Percentiles rank a stretch among this genome's conserved stretches.
phyloP scores from a whole-genome alignment of 2,797 vertebrate species.

The Pipistrellus nathusii region DNA sequence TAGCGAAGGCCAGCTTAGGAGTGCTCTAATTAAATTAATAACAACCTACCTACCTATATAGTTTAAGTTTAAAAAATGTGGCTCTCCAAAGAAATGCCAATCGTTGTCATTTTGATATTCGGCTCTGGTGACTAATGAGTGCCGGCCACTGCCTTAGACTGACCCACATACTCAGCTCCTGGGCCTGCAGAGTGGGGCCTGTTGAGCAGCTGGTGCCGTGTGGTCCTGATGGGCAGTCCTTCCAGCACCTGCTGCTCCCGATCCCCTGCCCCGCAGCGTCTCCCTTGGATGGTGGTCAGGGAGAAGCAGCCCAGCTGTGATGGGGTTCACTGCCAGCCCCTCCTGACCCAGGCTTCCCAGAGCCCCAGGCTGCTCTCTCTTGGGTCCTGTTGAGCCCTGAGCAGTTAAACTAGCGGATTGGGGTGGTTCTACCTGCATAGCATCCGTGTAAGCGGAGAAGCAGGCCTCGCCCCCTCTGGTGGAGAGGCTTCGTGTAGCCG shows the following conservation, averaged over 20 bases:
- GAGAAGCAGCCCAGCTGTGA: neutral
- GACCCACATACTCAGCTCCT: neutral
- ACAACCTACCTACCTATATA: too few relatives aligned
- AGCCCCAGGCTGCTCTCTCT: neutral
- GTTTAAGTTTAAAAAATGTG: too few relatives aligned
- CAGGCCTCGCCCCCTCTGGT: neutral
- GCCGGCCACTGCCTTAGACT: fast-evolving
- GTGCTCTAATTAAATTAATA: too few relatives aligned
- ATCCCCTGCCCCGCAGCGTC: neutral
- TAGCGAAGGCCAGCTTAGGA: too few relatives aligned
- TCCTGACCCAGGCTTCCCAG: neutral
- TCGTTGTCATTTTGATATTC: too few relatives aligned
- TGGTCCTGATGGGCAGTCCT: neutral
- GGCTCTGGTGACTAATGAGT: too few relatives aligned
- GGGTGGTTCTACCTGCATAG: neutral
- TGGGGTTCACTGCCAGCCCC: neutral
- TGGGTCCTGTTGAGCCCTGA: neutral
- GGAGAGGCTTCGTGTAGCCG: neutral
- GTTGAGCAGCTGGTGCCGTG: neutral
- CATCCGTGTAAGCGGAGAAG: neutral
- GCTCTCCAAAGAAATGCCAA: too few relatives aligned
- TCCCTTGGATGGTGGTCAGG: neutral
- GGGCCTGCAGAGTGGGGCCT: neutral
- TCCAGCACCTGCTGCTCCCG: neutral
- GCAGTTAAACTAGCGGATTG: neutral